Base-by-base conservation (phyloP, 2,797 vertebrate species). In the Paratrypauchen microcephalus region DNA sequence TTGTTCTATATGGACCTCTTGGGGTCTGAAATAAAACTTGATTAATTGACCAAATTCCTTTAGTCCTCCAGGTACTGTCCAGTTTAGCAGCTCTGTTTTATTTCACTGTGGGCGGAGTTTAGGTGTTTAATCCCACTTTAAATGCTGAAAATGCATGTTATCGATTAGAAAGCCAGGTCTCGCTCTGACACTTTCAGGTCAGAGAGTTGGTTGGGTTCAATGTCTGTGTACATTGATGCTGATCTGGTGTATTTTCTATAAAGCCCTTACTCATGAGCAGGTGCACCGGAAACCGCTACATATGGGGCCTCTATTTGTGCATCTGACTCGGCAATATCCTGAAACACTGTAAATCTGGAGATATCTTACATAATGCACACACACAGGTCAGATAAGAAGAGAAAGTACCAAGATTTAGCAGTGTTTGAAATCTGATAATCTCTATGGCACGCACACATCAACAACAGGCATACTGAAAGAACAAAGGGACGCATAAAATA, bases 291-390 rank as follows among this genome's bases (percentile, higher is more conserved):
- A 52, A 6, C 21, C 26, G 71, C 67, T 47, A 64, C 58, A 69
- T 47, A 21, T 23, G 5, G 19, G 4, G 24, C 28, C 66, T 41
- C 36, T 11, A 13, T 30, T 70, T 41, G 68, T 68, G 52, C 69
- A 45, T 41, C 76, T 60, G 65, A 68, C 32, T 47, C 47, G 50
- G 65, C 72, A 57, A 58, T 64, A 50, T 30, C 59, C 50, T 64
- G 28, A 30, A 21, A 0, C 75, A 61, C 67, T 24, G 24, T 50
- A 81, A 82, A 86, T 86, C 78, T 79, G 45, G 47, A 64, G 41
- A 54, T 15, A 4, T 61, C 55, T 87, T 85, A 84, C 50, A 63
- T 80, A 83, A 83, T 47, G n/a, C 3, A 23, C n/a, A 45, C 67
- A 60, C 58, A 64, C 77, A 50, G 75, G 71, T 86, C 77, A 78